Conservation (phyloP, 2,113 vertebrate species). For the Lepus europaeus region DNA sequence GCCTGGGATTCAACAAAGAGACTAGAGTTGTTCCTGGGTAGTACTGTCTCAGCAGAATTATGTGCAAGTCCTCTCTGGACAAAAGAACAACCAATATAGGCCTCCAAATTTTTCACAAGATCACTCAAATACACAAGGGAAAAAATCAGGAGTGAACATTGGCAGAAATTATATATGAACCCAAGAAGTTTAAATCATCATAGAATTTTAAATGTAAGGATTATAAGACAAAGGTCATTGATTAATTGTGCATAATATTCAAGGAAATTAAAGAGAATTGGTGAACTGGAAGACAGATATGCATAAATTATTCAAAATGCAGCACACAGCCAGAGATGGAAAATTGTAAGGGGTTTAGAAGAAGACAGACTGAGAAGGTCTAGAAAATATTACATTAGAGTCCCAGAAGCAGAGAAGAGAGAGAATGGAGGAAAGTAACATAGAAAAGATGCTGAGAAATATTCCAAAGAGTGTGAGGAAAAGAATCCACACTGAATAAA, state of each 20-base stretch:
- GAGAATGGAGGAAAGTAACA: too few relatives aligned
- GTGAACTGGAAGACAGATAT: conserved; percentile 9
- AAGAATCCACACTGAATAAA: neutral
- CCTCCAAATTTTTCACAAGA: neutral
- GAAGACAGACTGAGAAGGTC: neutral
- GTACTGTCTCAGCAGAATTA: neutral
- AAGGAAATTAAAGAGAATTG: conserved; percentile 27
- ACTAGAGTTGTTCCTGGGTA: neutral
- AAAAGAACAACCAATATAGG: neutral
- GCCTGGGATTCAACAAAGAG: neutral
- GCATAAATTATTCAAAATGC: neutral
- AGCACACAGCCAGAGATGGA: neutral
- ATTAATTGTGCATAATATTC: neutral
- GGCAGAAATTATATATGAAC: neutral
- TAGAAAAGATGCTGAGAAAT: neutral
- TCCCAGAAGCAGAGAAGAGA: neutral
- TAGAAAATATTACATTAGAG: neutral
- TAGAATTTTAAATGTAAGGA: neutral
- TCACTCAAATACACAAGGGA: neutral
- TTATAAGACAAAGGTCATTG: neutral
- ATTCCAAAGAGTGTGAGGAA: neutral
- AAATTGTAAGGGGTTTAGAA: neutral
- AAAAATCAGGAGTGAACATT: neutral
- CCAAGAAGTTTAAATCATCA: neutral
- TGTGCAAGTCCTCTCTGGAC: neutral